A percentile compares a stretch with the other conserved stretches of the same genome.
Evolutionary conservation across 2,113 vertebrate species (phyloP).

Genomic region (Equus przewalskii): DNA sequence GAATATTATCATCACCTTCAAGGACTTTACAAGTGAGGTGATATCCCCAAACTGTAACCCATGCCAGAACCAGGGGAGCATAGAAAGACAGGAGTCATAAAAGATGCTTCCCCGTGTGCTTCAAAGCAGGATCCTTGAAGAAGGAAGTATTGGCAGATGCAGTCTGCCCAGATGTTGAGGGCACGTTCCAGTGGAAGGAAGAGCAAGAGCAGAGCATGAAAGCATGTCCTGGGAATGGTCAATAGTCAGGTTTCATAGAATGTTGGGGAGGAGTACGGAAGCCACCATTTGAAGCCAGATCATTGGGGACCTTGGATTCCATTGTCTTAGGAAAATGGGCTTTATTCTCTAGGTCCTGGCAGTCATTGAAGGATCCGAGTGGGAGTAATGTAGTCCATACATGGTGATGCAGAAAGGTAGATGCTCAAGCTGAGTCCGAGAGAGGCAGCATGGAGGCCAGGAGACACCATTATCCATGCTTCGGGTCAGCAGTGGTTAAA

Average conservation of each 20-base stretch:
- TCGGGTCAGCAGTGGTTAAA: background rate
- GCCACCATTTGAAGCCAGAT: background rate
- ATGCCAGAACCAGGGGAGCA: no score
- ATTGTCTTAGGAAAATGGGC: background rate
- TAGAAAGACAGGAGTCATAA: background rate
- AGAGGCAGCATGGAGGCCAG: rapidly evolving
- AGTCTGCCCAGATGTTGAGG: background rate
- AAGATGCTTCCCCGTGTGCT: background rate
- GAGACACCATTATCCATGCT: rapidly evolving
- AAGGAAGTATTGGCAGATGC: background rate
- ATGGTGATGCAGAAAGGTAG: background rate
- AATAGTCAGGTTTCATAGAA: background rate
- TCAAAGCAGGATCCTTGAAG: background rate
- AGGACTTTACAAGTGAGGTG: background rate
- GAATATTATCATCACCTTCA: background rate
- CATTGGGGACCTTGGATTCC: background rate
- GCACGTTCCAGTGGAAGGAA: background rate
- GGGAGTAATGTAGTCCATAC: background rate
- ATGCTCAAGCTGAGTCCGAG: background rate
- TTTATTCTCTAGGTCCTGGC: background rate
- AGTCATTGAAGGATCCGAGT: background rate
- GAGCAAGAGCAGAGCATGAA: background rate
- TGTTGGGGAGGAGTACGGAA: background rate
- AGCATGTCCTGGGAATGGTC: background rate
- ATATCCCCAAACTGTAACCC: no score